Percentiles rank a stretch among this genome's conserved stretches.
Conservation (phyloP, 2,888 invertebrate species). For the Emmelina monodactyla region DNA sequence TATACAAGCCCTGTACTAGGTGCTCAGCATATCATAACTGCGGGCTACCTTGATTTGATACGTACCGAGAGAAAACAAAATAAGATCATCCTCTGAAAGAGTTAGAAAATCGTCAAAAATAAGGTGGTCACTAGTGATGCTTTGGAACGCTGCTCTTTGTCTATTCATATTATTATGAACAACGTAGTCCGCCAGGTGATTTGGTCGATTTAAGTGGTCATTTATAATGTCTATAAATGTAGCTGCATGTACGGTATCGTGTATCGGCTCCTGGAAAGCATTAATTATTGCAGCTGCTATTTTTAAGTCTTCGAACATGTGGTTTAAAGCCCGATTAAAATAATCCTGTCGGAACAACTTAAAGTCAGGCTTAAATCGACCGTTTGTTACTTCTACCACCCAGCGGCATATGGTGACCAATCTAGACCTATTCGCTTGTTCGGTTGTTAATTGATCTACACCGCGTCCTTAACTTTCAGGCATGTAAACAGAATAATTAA, state of each 20-base stretch:
- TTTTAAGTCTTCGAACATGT: slow-evolving; percentile 5
- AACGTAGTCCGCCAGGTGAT: slow-evolving; percentile 7
- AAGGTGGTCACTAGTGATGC: slow-evolving; percentile 6
- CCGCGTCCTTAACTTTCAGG: slow-evolving; percentile 6
- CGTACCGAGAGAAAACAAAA: slow-evolving; percentile 5
- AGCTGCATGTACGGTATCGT: neutral
- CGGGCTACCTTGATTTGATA: slow-evolving; percentile 6
- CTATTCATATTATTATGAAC: slow-evolving; percentile 6
- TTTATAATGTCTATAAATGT: too few species aligned
- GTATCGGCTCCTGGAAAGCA: slow-evolving; percentile 3
- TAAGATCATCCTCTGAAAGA: slow-evolving; percentile 2
- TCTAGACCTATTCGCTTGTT: slow-evolving; percentile 13
- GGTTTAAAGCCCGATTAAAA: slow-evolving; percentile 12
- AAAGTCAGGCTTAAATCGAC: slow-evolving; percentile 13
- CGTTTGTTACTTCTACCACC: slow-evolving; percentile 14
- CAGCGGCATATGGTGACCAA: too few species aligned
- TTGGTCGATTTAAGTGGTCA: slow-evolving; percentile 4
- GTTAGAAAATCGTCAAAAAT: slow-evolving; percentile 4
- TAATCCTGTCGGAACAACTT: slow-evolving; percentile 12
- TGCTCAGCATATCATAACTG: slow-evolving; percentile 7
- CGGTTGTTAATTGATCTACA: slow-evolving; percentile 5
- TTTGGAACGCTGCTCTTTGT: slow-evolving; percentile 5
- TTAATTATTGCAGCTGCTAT: slow-evolving; percentile 5
- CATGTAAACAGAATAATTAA: slow-evolving; percentile 5
- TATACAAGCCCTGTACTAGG: slow-evolving; percentile 2